Evolutionary conservation across 2,113 vertebrate genomes (phyloP), one percentile per base, ranked within the genome.

Genomic region (Coturnix japonica): DNA sequence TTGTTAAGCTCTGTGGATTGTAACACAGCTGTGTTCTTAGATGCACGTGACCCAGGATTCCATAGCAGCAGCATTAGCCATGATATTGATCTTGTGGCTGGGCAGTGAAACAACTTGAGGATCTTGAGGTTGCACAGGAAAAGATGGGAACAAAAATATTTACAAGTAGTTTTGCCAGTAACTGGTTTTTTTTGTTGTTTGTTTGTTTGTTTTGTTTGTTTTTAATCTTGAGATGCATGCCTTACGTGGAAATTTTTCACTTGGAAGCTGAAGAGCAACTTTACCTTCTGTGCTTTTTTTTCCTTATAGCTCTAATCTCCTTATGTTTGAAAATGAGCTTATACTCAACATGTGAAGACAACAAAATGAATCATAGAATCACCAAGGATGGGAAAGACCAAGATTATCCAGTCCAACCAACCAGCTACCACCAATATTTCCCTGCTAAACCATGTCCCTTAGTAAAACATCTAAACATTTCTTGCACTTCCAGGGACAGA

Each of bases 281-380:
- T 67, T 57, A n/a, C 59, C 17, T 20, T 47, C 7, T 77, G 3
- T 18, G 8, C 3, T 23, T 7, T 2, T 22, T 2, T 9, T 53
- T 80, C 26, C 19, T 25, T 33, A n/a, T 57, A 69, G 54, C 12
- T 56, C 10, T 63, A 19, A 54, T 69, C 5, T 79, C 11, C 17
- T 35, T 56, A 15, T 60, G 28, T 60, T 93, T 47, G 26, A 76
- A 85, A n/a, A 43, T 37, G 7, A 81, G 7, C 79, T 94, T 90
- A 11, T 37, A 14, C 6, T 30, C 78, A 86, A 67, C 16, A 30
- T 4, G 0, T 60, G 44, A 70, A 59, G 46, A 92, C n/a, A 49
- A 49, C 47, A 49, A 49, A 25, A 23, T 49, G 22, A 49, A 49
- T 49, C 47, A 25, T 25, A 49, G 47, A 49, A 49, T 25, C 22